These are phyloP conservation scores for Delichon dasypus DNA, from an alignment of 2,797 vertebrate genomes.

Conservation along the genomic window DNA sequence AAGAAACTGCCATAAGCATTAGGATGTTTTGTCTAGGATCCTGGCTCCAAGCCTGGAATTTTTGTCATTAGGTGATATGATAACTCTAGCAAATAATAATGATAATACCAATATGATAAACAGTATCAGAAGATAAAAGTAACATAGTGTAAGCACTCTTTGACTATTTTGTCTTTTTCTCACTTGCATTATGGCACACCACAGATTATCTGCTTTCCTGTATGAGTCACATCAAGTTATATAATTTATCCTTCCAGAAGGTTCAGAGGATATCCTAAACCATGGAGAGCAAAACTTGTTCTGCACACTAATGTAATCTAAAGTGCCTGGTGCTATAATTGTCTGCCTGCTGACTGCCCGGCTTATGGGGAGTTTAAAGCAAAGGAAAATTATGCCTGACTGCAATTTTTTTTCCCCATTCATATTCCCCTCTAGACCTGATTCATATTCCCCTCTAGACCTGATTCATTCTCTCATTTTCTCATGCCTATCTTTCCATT, in stretches of 20 bases:
- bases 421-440: too few relatives aligned
- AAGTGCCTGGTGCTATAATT: background rate
- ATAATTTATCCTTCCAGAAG: background rate
- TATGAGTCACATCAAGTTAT: constrained; percentile 29
- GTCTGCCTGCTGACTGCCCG: background rate
- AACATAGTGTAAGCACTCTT: background rate
- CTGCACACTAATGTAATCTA: background rate
- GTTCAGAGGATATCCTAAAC: background rate
- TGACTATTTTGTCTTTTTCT: constrained; percentile 51
- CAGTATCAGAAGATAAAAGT: constrained; percentile 16
- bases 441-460: background rate
- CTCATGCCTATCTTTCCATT: background rate
- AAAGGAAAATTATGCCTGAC: background rate
- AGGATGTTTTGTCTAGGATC: constrained; percentile 36
- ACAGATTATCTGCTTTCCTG: constrained; percentile 28
- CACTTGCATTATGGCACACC: constrained; percentile 1
- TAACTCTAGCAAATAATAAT: constrained; percentile 38
- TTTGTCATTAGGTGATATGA: background rate
- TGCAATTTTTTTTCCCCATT: background rate
- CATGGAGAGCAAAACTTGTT: background rate
- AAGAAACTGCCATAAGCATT: constrained; percentile 26
- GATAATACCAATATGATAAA: constrained; percentile 21
- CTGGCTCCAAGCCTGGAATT: constrained; percentile 22
- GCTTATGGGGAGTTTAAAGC: background rate
- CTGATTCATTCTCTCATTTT: background rate